A percentile compares a stretch with the other conserved stretches of the same genome.
phyloP scores from a whole-genome alignment of 2,113 vertebrate genomes.

The Anser cygnoides region DNA sequence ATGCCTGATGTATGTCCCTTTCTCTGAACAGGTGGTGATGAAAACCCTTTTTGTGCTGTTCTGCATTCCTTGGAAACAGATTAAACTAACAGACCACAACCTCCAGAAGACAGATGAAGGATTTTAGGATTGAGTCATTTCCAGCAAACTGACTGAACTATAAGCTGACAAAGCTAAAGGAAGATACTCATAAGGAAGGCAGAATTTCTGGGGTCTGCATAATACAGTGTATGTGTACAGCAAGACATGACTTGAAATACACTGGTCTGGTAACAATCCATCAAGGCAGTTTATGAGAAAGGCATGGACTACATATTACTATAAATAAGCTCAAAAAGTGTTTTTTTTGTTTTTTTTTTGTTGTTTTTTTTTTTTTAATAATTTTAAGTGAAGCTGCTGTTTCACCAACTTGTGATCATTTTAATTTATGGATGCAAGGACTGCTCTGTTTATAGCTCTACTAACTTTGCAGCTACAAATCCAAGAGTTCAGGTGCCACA shows the following conservation, averaged over 20 bases:
- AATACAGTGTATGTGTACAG: not conserved
- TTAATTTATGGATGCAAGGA: not conserved
- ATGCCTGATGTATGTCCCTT: not conserved
- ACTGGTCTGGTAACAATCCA: not conserved
- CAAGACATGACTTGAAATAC: not conserved
- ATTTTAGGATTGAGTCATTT: not conserved
- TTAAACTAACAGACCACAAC: not conserved
- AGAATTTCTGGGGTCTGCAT: not conserved
- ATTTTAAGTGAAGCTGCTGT: not conserved
- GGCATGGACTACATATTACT: not conserved
- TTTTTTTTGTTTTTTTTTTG: not conserved
- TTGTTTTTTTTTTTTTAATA: not conserved
- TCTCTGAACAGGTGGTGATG: slow-evolving; percentile 22
- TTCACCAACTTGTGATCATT: not conserved
- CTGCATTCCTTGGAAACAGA: slow-evolving; percentile 27
- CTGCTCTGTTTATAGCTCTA: not conserved
- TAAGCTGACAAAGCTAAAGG: not conserved
- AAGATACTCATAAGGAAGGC: not conserved
- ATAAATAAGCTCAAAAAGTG: not conserved
- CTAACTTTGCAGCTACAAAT: not conserved
- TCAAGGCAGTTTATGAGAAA: not conserved
- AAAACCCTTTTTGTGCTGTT: slow-evolving; percentile 3
- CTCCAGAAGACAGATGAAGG: slow-evolving; percentile 9
- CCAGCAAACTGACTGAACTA: not conserved
- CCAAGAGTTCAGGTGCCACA: not conserved